Percentiles rank a stretch among this genome's conserved stretches.
These are phyloP conservation scores for Haplochromis burtoni DNA, from an alignment of 2,113 vertebrate genomes.

Conservation along the genomic window DNA sequence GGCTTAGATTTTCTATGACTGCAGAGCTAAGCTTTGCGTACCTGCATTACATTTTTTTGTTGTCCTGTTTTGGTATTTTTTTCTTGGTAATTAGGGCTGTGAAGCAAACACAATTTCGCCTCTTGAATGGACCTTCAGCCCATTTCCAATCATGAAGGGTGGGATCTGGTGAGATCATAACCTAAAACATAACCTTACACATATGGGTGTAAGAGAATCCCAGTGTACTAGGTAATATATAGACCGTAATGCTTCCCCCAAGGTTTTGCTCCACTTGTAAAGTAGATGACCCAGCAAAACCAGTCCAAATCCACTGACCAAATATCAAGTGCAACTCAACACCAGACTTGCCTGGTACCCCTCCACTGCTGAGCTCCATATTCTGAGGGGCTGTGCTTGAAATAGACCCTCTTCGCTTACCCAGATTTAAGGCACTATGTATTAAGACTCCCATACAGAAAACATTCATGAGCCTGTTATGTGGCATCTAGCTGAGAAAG, in stretches of 20 bases:
- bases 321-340: slow-evolving; percentile 50
- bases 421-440: neutral
- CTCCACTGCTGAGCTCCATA: neutral
- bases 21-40: neutral
- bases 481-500: neutral
- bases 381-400: slow-evolving; percentile 33
- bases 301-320: slow-evolving; percentile 11
- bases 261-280: neutral
- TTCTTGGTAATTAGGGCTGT: neutral
- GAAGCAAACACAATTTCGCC: neutral
- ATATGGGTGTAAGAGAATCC: slow-evolving; percentile 1
- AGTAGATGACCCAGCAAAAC: neutral
- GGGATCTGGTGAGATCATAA: neutral
- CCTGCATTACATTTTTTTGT: neutral
- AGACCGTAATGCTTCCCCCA: neutral
- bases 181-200: neutral
- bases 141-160: neutral
- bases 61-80: neutral
- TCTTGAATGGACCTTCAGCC: neutral
- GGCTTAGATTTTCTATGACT: neutral
- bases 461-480: neutral
- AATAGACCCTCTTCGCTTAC: slow-evolving; percentile 57
- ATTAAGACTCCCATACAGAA: neutral
- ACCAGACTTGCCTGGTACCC: neutral
- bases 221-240: neutral